Base-by-base conservation (phyloP, 1,140 invertebrate species). In the Drosophila lacertosa region DNA sequence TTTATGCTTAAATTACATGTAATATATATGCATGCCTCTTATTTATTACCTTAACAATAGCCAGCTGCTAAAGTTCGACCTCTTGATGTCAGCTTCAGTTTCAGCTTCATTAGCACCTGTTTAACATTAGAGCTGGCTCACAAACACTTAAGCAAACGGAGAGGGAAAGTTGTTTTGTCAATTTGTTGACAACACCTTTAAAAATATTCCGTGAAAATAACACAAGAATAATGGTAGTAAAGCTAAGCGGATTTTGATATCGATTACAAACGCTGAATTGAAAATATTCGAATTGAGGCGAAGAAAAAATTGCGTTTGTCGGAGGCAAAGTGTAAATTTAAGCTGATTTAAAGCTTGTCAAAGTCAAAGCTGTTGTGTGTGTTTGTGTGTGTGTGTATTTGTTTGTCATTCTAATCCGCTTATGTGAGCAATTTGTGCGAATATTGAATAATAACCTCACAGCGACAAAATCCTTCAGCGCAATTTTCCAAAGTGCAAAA, bases 371-470 rank as follows among this genome's bases (percentile, higher is more conserved):
- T 7, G 26, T 7, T 6, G 7, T 24, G 10, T 18, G 35, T 11
- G 29, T 4, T 7, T 32, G 42, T 22, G 18, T 29, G 16, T 29
- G n/a, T 20, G 22, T 42, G 32, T 33, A 15, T 54, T 10, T 65
- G 47, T 53, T 9, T 58, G 62, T 37, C 45, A 71, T 51, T 48
- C 51, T 66, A 71, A 71, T 66, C 68, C 45, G 63, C 63, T 71
- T 71, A 71, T 66, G 39, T 53, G 54, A 51, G 37, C 60, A 64
- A 70, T 70, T 70, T 70, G 59, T 35, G 51, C 26, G 15, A 45
- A 66, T 66, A 71, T 67, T 67, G 68, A 67, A 71, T 66, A 66
- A 66, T 71, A 71, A 66, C 54, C 53, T 71, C 63, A 32, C 35
- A 53, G 16, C 58, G 66, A n/a, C n/a, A n/a, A n/a, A n/a, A n/a